A percentile compares a stretch with the other conserved stretches of the same genome.
These are phyloP conservation scores for Dryobotodes eremita DNA, from an alignment of 2,888 invertebrate species.

Conservation along the genomic window DNA sequence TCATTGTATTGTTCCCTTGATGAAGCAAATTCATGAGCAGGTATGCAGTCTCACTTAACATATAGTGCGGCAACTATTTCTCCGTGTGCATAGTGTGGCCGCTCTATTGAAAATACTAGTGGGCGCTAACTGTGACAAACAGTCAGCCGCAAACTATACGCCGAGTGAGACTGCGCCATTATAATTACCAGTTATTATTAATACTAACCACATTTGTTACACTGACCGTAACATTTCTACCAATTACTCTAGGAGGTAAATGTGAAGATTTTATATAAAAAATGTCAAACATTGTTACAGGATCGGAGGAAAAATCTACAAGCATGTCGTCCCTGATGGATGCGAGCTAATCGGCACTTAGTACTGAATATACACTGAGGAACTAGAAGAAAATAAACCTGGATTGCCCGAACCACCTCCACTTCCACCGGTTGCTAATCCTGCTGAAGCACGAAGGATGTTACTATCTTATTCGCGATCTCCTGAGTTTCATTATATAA, in stretches of 20 bases:
- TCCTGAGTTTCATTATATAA: too few species aligned
- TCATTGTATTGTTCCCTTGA: background rate
- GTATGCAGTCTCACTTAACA: background rate
- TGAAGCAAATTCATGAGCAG: background rate
- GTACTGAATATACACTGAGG: too few species aligned
- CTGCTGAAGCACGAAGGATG: background rate
- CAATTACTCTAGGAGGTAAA: background rate
- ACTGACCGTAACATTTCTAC: background rate
- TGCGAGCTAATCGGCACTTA: background rate
- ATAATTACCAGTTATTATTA: background rate
- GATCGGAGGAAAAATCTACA: constrained; percentile 3
- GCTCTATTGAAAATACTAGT: background rate
- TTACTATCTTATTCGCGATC: too few species aligned
- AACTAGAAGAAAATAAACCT: too few species aligned
- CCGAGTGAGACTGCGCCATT: background rate
- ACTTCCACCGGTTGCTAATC: background rate
- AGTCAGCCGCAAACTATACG: background rate
- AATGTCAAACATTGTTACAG: background rate
- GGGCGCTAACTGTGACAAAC: background rate
- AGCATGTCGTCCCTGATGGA: constrained; percentile 8
- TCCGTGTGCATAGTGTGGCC: background rate
- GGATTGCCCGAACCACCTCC: too few species aligned
- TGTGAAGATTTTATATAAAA: too few species aligned
- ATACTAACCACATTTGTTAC: background rate
- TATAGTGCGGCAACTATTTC: too few species aligned